Conservation (phyloP, 2,113 vertebrate species). For the Corythoichthys intestinalis region DNA sequence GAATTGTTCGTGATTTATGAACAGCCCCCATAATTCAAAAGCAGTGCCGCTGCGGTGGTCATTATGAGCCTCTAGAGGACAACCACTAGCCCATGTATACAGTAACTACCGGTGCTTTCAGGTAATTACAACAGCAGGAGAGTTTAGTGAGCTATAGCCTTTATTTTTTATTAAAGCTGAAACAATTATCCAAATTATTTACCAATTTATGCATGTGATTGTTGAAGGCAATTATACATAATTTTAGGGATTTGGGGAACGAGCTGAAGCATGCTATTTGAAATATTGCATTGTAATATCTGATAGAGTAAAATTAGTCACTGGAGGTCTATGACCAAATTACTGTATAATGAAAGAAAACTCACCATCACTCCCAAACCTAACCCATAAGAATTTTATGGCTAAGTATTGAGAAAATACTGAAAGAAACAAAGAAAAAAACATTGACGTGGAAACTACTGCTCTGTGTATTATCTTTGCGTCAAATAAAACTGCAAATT, state of each 20-base stretch:
- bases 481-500: neutral
- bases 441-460: neutral
- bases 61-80: conserved; percentile 6
- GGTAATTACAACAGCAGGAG: neutral
- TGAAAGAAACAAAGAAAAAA: neutral
- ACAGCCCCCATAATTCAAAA: neutral
- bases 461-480: neutral
- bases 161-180: neutral
- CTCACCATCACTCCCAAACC: neutral
- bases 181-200: neutral
- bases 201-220: neutral
- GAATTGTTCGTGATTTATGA: conserved; percentile 44
- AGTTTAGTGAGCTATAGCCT: neutral
- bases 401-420: neutral
- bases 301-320: neutral
- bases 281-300: neutral
- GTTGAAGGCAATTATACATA: neutral
- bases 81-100: neutral
- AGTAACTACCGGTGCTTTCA: neutral
- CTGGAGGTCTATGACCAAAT: neutral
- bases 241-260: neutral
- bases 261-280: neutral
- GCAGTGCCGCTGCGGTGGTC: neutral
- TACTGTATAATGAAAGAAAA: neutral
- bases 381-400: neutral